Evolutionary conservation across 2,888 invertebrate genomes (phyloP).

Genomic region (Trachelus iudaicus): DNA sequence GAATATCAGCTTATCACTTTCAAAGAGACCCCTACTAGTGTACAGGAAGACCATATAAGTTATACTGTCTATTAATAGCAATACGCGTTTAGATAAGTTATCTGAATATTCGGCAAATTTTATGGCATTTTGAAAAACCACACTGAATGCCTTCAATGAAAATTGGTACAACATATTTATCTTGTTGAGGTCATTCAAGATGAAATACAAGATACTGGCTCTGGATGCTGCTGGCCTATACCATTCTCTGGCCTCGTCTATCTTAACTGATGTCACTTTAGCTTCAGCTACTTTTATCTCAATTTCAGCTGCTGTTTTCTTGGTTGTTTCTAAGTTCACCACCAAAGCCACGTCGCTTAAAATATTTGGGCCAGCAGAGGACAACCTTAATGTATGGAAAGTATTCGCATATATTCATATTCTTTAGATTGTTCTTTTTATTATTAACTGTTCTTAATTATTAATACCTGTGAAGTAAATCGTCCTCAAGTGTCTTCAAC

Average conservation of each 20-base stretch:
- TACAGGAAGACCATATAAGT: constrained; percentile 89
- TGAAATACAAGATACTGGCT: constrained; percentile 92
- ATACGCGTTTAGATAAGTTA: constrained; percentile 78
- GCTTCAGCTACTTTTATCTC: constrained; percentile 89
- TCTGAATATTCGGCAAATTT: constrained; percentile 75
- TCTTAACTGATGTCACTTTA: constrained; percentile 85
- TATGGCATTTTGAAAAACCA: constrained; percentile 90
- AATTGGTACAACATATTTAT: constrained; percentile 97
- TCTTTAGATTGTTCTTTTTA: not conserved
- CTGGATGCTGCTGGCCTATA: constrained; percentile 88
- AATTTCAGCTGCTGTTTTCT: constrained; percentile 91
- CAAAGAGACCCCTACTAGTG: constrained; percentile 90
- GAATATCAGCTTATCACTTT: constrained; percentile 91
- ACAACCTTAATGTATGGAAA: constrained; percentile 69
- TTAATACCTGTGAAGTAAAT: constrained; percentile 74
- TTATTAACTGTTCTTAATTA: not conserved
- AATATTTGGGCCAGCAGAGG: constrained; percentile 92
- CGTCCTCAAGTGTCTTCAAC: constrained; percentile 91
- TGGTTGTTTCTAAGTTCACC: constrained; percentile 92
- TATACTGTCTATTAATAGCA: constrained; percentile 85
- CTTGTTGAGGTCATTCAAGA: constrained; percentile 89
- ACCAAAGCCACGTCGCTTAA: constrained; percentile 91
- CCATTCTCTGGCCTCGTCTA: constrained; percentile 90
- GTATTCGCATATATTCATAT: constrained; percentile 2
- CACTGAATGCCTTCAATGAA: constrained; percentile 92